Evolutionary conservation across 2,113 vertebrate species (phyloP).

Genomic region (Crotalus helleri): DNA sequence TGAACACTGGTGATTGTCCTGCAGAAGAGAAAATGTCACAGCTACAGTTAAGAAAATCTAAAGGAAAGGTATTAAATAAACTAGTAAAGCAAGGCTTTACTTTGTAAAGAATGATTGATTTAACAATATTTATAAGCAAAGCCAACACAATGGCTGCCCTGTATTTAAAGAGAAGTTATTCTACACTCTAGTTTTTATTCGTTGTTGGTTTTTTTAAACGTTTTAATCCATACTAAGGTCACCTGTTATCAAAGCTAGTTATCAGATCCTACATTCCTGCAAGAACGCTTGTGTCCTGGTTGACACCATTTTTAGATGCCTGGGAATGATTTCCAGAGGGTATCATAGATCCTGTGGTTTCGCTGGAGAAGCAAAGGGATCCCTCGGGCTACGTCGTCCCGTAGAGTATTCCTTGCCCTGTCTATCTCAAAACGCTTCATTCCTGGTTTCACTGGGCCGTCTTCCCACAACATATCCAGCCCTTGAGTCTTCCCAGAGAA

Average conservation of each 20-base stretch:
- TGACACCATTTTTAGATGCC: neutral
- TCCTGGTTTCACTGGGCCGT: neutral
- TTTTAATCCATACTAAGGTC: neutral
- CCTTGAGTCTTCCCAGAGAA: neutral
- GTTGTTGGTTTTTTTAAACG: neutral
- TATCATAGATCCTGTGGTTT: neutral
- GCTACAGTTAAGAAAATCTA: neutral
- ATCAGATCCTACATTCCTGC: too few species aligned
- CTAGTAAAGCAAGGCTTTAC: neutral
- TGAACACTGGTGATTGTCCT: neutral
- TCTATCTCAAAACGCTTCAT: neutral
- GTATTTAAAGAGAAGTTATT: neutral
- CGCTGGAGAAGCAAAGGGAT: neutral
- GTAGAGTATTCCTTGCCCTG: neutral
- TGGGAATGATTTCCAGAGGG: neutral
- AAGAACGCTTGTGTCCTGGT: neutral
- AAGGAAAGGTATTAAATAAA: neutral
- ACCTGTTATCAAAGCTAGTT: neutral
- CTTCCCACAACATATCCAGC: neutral
- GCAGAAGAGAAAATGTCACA: neutral
- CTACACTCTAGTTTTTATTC: neutral
- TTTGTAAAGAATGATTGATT: neutral
- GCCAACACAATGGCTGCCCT: neutral
- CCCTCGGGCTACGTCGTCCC: neutral
- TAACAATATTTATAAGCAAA: neutral